Evolutionary conservation across 2,113 vertebrate genomes (phyloP), one percentile per base, ranked within the genome.

Genomic region (Platichthys stellatus): DNA sequence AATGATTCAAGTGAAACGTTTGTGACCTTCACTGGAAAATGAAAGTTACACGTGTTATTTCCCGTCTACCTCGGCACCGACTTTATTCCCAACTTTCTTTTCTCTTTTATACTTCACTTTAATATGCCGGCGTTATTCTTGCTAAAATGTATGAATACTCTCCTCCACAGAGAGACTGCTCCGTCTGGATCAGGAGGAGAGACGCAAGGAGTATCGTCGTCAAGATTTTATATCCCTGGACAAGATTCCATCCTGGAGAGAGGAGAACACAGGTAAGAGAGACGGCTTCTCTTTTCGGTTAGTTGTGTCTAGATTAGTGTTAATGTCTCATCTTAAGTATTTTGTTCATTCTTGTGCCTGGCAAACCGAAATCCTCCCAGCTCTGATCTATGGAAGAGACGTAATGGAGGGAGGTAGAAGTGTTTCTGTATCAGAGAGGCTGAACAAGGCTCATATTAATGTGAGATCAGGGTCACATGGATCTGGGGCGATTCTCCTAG

Each of bases 151-250:
- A 0, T 70, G 3, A 0, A 45, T 67, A 20, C 23, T 82, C 65
- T 76, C 47, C 51, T 81, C 45, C 31, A 71, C 93, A 99, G 98
- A 97, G 70, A 96, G 97, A 85, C 94, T 98, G 77, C 93, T 98
- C 86, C 93, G 94, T 91, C 95, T 98, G 91, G 94, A 95, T 62
- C 85, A 92, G 85, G 97, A 98, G 47, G 97, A 97, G 54, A 96
- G 97, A 72, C 97, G 96, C 87, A 97, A 97, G 92, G 96, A 97
- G 83, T 97, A 97, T 80, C 90, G 92, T 56, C 90, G 91, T 70
- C 86, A 89, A 83, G 95, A 95, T 20, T 97, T 95, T 54, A 86
- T 96, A 84, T 75, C 91, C 0, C 64, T 98, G 94, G 95, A 96
- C 81, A 90, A 88, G 90, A 96, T 99, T 72, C 89, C 93, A 2